Conservation (phyloP, 2,113 vertebrate species). For the Sylvietta virens region DNA sequence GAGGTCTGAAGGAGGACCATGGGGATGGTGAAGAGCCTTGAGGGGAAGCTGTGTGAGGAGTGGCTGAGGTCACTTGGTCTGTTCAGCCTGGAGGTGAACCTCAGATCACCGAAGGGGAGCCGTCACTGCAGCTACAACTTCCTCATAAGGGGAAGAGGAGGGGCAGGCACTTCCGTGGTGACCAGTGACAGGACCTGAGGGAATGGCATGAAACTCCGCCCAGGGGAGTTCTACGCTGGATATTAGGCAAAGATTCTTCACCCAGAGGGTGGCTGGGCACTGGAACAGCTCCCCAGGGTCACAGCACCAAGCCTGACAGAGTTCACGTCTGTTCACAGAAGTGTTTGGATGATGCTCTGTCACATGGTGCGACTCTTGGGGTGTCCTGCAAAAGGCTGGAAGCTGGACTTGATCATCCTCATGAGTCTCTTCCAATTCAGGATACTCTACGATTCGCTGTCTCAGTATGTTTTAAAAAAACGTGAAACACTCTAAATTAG, state of each 20-base stretch:
- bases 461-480: neutral
- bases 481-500: neutral
- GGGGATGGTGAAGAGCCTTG: neutral
- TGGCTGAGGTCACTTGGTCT: neutral
- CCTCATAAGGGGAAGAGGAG: fast-evolving
- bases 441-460: neutral
- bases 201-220: neutral
- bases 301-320: neutral
- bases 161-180: neutral
- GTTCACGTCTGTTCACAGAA: neutral
- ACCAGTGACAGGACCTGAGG: neutral
- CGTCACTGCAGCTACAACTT: neutral
- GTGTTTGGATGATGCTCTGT: neutral
- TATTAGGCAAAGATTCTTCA: neutral
- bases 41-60: fast-evolving
- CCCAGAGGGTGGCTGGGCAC: too few relatives aligned
- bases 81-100: neutral
- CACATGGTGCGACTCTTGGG: neutral
- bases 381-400: neutral
- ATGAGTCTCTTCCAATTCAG: neutral
- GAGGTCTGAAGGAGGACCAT: neutral
- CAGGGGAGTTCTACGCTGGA: neutral
- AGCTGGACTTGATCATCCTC: neutral
- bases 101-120: too few relatives aligned
- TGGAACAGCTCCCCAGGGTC: neutral